Base-by-base conservation (phyloP, 2,888 invertebrate species). In the Clepsis dumicolana region DNA sequence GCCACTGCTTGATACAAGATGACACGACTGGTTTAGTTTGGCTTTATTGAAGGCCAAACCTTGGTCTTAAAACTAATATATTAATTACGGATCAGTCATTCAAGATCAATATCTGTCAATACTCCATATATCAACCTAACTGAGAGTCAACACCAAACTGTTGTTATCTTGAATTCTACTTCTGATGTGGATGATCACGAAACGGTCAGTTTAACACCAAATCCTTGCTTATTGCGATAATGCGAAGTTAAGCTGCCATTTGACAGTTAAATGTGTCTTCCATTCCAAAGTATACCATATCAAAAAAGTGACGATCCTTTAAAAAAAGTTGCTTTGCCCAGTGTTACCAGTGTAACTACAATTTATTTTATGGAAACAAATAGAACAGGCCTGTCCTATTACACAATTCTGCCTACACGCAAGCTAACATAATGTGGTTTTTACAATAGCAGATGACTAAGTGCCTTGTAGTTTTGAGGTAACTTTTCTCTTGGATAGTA, bases 211-310 rank as follows among this genome's bases (percentile, higher is more conserved):
- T 74, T 77, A 73, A 77, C 79, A 80, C 72, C 80, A 79, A 76
- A 76, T 74, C 76, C 72, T 73, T 70, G 80, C 82, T 82, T 84
- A 71, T 73, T 79, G 78, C 80, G 75, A 74, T 77, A 74, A 74
- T 73, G 73, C 72, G 73, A 73, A 73, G 73, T 75, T 79, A 80
- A 80, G 81, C 79, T 84, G 82, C 50, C 63, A 64, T 70, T 79
- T 77, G 70, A 74, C 72, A 77, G 75, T 81, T 63, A 77, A 76
- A 79, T 76, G 75, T 83, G 78, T 80, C 70, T 53, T 72, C 75
- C 75, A 73, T 79, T 74, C 75, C 78, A 72, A 81, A 79, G 76
- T 74, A 73, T 77, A 73, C 75, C 75, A 74, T 72, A 14, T 41
- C 54, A 48, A 29, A 32, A 41, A 16, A 16, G 32, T 35, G 29